These are phyloP conservation scores for Zelostemma sp. DNA, from an alignment of 1,140 invertebrate species.

Conservation along the genomic window DNA sequence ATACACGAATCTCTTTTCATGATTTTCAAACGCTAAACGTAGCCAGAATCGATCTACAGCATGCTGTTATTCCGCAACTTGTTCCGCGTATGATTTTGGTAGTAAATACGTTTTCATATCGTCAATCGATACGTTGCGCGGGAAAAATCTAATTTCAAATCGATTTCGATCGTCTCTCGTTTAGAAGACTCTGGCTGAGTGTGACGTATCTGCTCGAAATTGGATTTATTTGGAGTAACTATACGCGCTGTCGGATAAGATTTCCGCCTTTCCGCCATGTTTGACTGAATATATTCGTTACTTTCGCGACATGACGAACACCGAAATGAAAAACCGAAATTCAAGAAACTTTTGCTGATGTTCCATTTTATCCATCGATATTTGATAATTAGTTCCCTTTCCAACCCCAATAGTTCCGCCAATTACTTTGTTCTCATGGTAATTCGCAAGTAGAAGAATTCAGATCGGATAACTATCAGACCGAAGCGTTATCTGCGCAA, in stretches of 20 bases:
- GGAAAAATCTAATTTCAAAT: slow-evolving; percentile 42
- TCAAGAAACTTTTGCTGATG: too few species aligned
- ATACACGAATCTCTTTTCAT: background rate
- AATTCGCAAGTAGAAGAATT: too few species aligned
- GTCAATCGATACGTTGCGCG: slow-evolving; percentile 26
- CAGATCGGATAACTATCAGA: too few species aligned
- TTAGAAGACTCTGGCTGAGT: slow-evolving; percentile 42
- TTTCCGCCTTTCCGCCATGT: too few species aligned
- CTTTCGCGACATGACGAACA: too few species aligned
- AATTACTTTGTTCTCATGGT: too few species aligned
- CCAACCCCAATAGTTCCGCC: too few species aligned
- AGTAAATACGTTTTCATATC: slow-evolving; percentile 27
- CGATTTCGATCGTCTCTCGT: slow-evolving; percentile 38
- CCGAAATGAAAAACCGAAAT: too few species aligned
- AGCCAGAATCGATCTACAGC: background rate
- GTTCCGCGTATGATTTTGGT: slow-evolving; percentile 38
- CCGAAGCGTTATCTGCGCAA: too few species aligned
- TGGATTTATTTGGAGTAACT: slow-evolving; percentile 45
- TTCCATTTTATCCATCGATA: too few species aligned
- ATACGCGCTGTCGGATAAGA: slow-evolving; percentile 43
- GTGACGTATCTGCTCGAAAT: slow-evolving; percentile 35
- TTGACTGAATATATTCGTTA: too few species aligned
- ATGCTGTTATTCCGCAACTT: slow-evolving; percentile 27
- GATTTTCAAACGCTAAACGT: background rate
- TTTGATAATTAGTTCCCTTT: too few species aligned